Conservation (phyloP, 2,888 invertebrate species). For the Diadegma fenestrale region DNA sequence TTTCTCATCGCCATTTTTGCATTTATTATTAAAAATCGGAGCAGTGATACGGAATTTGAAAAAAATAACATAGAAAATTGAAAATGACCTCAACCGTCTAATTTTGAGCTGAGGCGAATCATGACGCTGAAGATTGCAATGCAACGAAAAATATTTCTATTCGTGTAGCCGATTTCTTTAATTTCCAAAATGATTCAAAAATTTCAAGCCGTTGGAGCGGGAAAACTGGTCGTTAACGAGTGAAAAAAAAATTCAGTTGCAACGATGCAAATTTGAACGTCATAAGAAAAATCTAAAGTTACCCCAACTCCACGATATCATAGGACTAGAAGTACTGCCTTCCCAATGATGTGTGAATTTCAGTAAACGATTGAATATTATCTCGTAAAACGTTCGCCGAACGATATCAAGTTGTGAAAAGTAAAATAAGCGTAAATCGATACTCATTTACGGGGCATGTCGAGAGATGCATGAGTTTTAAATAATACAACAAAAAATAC, state of each 20-base stretch:
- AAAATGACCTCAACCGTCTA: neutral
- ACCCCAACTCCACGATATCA: neutral
- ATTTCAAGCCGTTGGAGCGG: too few relatives aligned
- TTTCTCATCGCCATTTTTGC: neutral
- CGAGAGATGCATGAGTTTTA: slow-evolving; percentile 53
- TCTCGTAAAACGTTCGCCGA: neutral
- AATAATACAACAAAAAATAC: slow-evolving; percentile 13
- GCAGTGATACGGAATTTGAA: neutral
- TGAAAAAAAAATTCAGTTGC: too few relatives aligned
- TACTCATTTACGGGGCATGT: slow-evolving; percentile 55
- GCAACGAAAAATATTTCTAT: too few relatives aligned
- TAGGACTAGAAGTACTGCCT: slow-evolving; percentile 15
- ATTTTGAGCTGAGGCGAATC: neutral
- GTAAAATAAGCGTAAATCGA: slow-evolving; percentile 25
- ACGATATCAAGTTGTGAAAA: neutral
- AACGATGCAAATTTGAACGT: too few relatives aligned
- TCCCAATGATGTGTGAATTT: neutral
- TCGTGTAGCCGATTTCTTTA: too few relatives aligned
- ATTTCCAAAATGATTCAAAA: too few relatives aligned
- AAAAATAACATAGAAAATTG: neutral
- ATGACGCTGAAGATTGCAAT: too few relatives aligned
- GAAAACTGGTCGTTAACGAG: too few relatives aligned
- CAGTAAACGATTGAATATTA: slow-evolving; percentile 5
- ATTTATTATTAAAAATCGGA: neutral
- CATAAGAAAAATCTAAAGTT: neutral